Conservation (phyloP, 2,888 invertebrate species). For the Parasteatoda lunata region DNA sequence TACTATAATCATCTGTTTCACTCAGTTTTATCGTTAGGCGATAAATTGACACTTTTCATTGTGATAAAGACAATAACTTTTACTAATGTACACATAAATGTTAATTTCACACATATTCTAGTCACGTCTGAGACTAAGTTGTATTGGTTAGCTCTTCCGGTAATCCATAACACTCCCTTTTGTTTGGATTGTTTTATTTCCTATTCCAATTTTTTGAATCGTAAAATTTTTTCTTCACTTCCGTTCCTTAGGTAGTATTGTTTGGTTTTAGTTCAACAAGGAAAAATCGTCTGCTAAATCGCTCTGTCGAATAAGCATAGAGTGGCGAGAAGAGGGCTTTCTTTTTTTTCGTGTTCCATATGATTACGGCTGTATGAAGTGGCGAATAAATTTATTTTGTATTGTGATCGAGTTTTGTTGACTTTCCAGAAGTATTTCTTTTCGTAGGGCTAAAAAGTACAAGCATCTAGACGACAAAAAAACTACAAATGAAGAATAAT, state of each 20-base stretch:
- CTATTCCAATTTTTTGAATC: constrained; percentile 3
- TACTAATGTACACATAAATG: no score
- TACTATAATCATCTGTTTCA: no score
- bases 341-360: not conserved
- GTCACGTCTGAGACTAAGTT: not conserved
- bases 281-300: not conserved
- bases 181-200: not conserved
- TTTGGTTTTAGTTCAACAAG: not conserved
- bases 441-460: no score
- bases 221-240: not conserved
- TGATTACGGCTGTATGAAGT: not conserved
- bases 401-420: not conserved
- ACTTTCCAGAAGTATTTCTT: not conserved
- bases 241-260: not conserved
- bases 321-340: not conserved
- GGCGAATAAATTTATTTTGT: constrained; percentile 1
- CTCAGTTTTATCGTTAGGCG: no score
- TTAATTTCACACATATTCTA: not conserved
- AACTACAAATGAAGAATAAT: no score
- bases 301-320: not conserved
- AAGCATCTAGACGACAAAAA: no score
- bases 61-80: no score
- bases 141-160: not conserved
- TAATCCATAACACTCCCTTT: not conserved
- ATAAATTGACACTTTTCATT: no score